These are phyloP conservation scores for Habropoda laboriosa DNA, from an alignment of 1,140 invertebrate genomes.

Conservation along the genomic window DNA sequence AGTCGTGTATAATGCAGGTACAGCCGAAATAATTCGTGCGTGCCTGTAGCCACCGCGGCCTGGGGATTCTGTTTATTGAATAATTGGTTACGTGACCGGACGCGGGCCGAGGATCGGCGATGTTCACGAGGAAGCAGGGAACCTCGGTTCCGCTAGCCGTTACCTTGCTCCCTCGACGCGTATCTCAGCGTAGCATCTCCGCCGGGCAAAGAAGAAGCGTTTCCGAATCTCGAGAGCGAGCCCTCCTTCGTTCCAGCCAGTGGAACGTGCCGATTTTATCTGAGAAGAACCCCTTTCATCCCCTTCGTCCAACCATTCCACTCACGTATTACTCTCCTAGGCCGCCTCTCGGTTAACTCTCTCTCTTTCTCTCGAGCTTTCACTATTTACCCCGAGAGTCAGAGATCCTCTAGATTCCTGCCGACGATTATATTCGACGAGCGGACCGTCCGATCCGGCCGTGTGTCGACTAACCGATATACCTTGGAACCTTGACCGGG, in stretches of 20 bases:
- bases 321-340: conserved; percentile 64
- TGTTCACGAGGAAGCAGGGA: conserved; percentile 3
- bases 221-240: conserved; percentile 54
- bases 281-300: conserved; percentile 61
- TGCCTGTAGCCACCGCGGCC: not conserved
- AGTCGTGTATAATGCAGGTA: conserved; percentile 18
- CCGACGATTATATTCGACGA: conserved; percentile 52
- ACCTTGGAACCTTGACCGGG: conserved; percentile 33
- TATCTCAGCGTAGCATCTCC: conserved; percentile 54
- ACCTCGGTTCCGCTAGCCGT: not conserved
- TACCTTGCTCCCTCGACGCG: not conserved
- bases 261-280: conserved; percentile 69
- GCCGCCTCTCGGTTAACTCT: conserved; percentile 53
- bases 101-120: conserved; percentile 16
- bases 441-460: not conserved
- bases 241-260: conserved; percentile 18
- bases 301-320: conserved; percentile 54
- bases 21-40: conserved; percentile 9
- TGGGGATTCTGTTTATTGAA: conserved; percentile 42
- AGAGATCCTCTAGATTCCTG: conserved; percentile 43
- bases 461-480: conserved; percentile 40
- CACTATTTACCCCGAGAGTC: conserved; percentile 50
- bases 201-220: conserved; percentile 36
- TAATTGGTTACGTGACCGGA: conserved; percentile 54
- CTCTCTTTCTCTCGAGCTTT: conserved; percentile 25